phyloP scores from a whole-genome alignment of 2,113 vertebrate species.

The Eretmodus cyanostictus region DNA sequence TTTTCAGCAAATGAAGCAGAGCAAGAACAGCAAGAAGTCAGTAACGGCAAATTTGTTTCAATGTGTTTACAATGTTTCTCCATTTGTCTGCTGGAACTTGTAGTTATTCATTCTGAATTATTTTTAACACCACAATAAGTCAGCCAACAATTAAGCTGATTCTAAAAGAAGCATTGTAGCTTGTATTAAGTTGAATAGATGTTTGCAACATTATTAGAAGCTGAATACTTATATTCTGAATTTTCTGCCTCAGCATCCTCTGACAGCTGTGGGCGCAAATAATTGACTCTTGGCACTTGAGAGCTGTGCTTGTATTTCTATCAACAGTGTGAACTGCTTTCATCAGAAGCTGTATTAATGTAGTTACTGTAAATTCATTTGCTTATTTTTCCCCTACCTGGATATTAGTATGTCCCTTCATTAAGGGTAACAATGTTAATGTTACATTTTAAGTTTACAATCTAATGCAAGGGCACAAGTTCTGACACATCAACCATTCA shows the following conservation, averaged over 20 bases:
- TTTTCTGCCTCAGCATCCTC: background rate
- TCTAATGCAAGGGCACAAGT: background rate
- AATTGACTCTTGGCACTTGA: background rate
- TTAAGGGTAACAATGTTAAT: background rate
- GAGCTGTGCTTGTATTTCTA: background rate
- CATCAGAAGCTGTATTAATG: background rate
- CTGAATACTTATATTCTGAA: background rate
- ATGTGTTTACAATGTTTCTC: background rate
- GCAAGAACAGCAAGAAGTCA: background rate
- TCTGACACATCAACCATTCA: background rate
- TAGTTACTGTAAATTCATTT: background rate
- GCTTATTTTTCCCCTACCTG: background rate
- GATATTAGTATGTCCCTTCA: background rate
- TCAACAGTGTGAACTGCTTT: fast-evolving
- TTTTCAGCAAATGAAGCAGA: background rate
- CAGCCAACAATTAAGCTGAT: background rate
- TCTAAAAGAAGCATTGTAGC: background rate
- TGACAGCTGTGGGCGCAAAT: background rate
- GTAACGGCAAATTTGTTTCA: background rate
- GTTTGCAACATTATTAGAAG: background rate
- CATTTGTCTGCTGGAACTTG: background rate
- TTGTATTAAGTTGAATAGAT: background rate
- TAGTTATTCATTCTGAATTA: background rate
- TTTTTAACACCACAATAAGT: background rate
- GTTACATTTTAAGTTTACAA: background rate